These are phyloP conservation scores for Siniperca undulata DNA, from an alignment of 2,797 vertebrate species.

Conservation along the genomic window DNA sequence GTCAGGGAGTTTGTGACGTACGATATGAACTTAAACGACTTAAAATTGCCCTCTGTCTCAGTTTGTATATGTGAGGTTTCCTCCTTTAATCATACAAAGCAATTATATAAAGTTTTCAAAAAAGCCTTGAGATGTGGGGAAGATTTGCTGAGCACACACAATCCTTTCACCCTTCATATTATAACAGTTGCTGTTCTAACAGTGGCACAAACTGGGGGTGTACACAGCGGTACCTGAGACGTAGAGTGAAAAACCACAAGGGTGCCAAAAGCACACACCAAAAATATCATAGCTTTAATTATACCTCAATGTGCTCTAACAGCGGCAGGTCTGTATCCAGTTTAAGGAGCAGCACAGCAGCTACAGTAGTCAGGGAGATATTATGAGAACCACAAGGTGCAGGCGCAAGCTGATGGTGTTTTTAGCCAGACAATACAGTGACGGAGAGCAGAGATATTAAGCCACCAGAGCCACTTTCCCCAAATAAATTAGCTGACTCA, in stretches of 20 bases:
- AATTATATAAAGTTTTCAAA: neutral
- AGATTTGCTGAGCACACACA: neutral
- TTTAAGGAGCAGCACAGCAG: slow-evolving; percentile 7
- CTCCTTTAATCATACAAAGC: slow-evolving; percentile 14
- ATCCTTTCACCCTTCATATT: slow-evolving; percentile 19
- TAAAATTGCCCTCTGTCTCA: neutral
- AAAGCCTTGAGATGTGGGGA: neutral
- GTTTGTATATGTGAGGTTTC: neutral
- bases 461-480: neutral
- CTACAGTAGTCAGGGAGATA: slow-evolving; percentile 5
- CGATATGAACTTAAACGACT: slow-evolving; percentile 3
- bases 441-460: slow-evolving; percentile 27
- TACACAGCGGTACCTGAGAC: slow-evolving; percentile 20
- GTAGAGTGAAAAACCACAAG: slow-evolving; percentile 29
- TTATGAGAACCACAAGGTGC: slow-evolving; percentile 16
- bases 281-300: slow-evolving; percentile 59
- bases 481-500: slow-evolving; percentile 26
- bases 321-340: slow-evolving; percentile 5
- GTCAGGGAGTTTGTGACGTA: slow-evolving; percentile 23
- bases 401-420: slow-evolving; percentile 19
- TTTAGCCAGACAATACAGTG: slow-evolving; percentile 1
- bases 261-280: slow-evolving; percentile 29
- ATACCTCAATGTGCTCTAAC: slow-evolving; percentile 14
- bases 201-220: slow-evolving; percentile 10
- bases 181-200: neutral